Conservation (phyloP, 1,140 invertebrate genomes). For the Arctopsyche grandis region DNA sequence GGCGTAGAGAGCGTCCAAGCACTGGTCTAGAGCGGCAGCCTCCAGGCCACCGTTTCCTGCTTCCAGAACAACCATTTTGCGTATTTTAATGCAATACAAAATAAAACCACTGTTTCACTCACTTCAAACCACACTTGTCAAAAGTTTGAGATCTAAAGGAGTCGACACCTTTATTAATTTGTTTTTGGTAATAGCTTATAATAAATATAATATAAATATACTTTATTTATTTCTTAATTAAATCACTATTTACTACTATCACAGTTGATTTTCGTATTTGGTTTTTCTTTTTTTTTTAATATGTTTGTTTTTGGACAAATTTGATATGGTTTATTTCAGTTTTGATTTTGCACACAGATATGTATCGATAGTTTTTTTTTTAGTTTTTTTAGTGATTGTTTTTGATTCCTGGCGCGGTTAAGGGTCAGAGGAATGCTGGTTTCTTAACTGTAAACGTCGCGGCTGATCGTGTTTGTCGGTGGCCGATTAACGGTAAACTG, state of each 20-base stretch:
- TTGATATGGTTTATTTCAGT: background rate
- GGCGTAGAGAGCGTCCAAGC: slow-evolving; percentile 77
- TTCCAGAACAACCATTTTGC: slow-evolving; percentile 78
- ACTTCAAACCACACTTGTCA: background rate
- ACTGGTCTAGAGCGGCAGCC: slow-evolving; percentile 61
- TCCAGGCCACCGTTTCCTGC: slow-evolving; percentile 64
- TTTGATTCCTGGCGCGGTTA: background rate
- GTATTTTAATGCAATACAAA: slow-evolving; percentile 16
- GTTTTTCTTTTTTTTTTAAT: background rate
- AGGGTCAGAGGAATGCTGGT: slow-evolving; percentile 39
- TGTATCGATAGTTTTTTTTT: slow-evolving; percentile 5
- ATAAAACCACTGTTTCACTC: background rate
- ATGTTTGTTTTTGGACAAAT: background rate
- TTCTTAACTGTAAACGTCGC: slow-evolving; percentile 50
- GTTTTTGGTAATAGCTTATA: background rate
- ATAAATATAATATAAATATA: slow-evolving; percentile 23
- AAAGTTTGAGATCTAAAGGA: slow-evolving; percentile 4
- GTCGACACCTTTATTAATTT: background rate
- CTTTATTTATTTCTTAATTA: background rate
- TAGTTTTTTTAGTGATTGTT: no score
- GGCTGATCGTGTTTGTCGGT: slow-evolving; percentile 12
- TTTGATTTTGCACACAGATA: background rate
- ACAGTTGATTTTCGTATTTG: slow-evolving; percentile 13
- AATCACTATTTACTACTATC: slow-evolving; percentile 7
- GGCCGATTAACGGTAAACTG: slow-evolving; percentile 47